These are phyloP conservation scores for Caradrina kadenii DNA, from an alignment of 2,888 invertebrate species.

Conservation along the genomic window DNA sequence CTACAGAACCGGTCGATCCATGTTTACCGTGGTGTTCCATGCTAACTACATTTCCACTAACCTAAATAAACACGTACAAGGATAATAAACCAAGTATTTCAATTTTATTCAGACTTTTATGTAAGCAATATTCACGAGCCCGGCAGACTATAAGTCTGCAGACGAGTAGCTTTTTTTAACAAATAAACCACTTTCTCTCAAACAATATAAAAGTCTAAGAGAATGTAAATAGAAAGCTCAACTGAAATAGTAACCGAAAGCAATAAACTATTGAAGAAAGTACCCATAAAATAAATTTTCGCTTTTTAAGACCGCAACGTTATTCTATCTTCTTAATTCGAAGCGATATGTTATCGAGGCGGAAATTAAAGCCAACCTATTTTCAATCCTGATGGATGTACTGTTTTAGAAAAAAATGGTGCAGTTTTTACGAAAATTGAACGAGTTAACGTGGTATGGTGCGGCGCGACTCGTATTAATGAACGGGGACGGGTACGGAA, in stretches of 20 bases:
- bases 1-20: slow-evolving; percentile 42
- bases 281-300: slow-evolving; percentile 58
- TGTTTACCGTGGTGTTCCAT: slow-evolving; percentile 46
- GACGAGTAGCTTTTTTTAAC: slow-evolving; percentile 7
- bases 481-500: slow-evolving; percentile 59
- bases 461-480: slow-evolving; percentile 69
- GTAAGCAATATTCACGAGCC: slow-evolving; percentile 17
- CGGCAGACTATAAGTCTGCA: neutral
- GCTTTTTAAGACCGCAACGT: slow-evolving; percentile 45
- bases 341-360: slow-evolving; percentile 49
- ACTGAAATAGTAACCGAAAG: slow-evolving; percentile 45
- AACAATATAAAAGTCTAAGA: slow-evolving; percentile 34
- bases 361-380: slow-evolving; percentile 51
- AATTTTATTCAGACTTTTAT: slow-evolving; percentile 29
- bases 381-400: slow-evolving; percentile 58
- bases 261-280: slow-evolving; percentile 59
- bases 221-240: slow-evolving; percentile 50
- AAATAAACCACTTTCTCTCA: slow-evolving; percentile 10
- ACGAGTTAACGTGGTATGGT: slow-evolving; percentile 68
- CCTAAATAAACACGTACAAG: slow-evolving; percentile 56
- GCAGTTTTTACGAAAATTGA: slow-evolving; percentile 69
- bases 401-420: slow-evolving; percentile 61
- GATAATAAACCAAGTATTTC: slow-evolving; percentile 27
- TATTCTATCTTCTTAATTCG: slow-evolving; percentile 57
- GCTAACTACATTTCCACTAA: slow-evolving; percentile 48